Base-by-base conservation (phyloP, 1,140 invertebrate species). In the Heliothis virescens region DNA sequence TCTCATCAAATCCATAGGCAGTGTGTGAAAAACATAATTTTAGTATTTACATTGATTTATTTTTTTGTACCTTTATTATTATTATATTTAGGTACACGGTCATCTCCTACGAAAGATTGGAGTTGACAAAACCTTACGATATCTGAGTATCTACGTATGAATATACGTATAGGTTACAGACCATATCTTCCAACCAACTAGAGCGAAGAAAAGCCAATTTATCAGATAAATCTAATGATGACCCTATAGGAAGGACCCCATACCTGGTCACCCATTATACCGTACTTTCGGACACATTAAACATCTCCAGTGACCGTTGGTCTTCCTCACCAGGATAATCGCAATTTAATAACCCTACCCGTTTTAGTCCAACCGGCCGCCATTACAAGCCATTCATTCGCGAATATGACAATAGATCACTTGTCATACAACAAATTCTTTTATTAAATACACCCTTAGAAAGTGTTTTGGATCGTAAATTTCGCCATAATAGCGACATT, bases 401-500 rank as follows among this genome's bases (percentile, higher is more conserved):
- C 85, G 79, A 92, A 87, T 88, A 87, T 90, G 83, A 74, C 91
- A 92, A 94, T 90, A 89, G 91, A 89, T 91, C 90, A 92, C 89
- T 93, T 92, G 90, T 90, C 87, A 88, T 29, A 85, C 79, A 82
- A 78, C 87, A 86, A 91, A 91, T 84, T 88, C 79, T 82, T 85
- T 82, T 82, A 82, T 83, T 63, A 59, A 7, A 7, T 34, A 7
- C 34, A 41, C 18, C 65, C 63, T 59, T 74, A 48, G 75, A 86
- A 87, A 88, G 83, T 94, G 85, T 94, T 94, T 93, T 90, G 83
- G 81, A 62, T 93, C 89, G 88, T 94, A 94, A 94, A 93, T 93
- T 88, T 80, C 71, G 12, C 65, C 73, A 71, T 21, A 79, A 50
- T 62, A 21, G 67, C 4, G 16, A 63, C n/a, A 55, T 72, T 41